These are phyloP conservation scores for Drosophila sordidula DNA, from an alignment of 2,888 invertebrate genomes.

Conservation along the genomic window DNA sequence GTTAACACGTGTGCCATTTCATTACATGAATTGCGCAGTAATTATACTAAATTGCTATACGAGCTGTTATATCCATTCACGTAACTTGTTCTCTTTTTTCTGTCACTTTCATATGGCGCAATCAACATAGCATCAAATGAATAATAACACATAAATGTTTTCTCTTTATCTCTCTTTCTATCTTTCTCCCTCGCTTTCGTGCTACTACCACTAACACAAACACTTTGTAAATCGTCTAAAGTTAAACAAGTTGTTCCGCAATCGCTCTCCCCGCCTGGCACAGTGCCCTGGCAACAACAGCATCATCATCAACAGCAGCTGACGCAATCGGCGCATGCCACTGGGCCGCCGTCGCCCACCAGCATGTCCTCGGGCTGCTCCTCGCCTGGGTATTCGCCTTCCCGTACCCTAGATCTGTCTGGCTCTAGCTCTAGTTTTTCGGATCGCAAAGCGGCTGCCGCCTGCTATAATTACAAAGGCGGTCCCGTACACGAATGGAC, in stretches of 20 bases:
- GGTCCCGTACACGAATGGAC: constrained; percentile 92
- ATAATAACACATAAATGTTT: constrained; percentile 36
- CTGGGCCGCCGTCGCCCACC: constrained; percentile 88
- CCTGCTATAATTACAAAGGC: constrained; percentile 88
- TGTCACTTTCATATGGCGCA: constrained; percentile 29
- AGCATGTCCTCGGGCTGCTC: constrained; percentile 88
- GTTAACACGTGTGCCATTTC: constrained; percentile 32
- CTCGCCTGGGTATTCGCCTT: constrained; percentile 86
- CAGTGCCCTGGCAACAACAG: constrained; percentile 88
- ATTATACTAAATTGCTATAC: constrained; percentile 36
- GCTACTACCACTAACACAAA: constrained; percentile 22
- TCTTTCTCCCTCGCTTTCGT: constrained; percentile 27
- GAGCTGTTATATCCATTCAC: constrained; percentile 45
- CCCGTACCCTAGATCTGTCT: constrained; percentile 86
- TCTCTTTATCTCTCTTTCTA: constrained; percentile 6
- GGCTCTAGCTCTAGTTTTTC: constrained; percentile 88
- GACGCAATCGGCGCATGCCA: constrained; percentile 84
- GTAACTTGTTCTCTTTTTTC: constrained; percentile 40
- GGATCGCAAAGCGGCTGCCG: constrained; percentile 87
- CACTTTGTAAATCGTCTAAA: constrained; percentile 66
- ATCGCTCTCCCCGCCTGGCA: constrained; percentile 88
- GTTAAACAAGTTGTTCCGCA: constrained; percentile 89
- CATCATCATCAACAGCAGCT: constrained; percentile 83
- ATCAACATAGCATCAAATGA: constrained; percentile 10
- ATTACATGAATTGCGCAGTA: constrained; percentile 27